phyloP scores from a whole-genome alignment of 2,113 vertebrate species.

The Nothoprocta perdicaria region DNA sequence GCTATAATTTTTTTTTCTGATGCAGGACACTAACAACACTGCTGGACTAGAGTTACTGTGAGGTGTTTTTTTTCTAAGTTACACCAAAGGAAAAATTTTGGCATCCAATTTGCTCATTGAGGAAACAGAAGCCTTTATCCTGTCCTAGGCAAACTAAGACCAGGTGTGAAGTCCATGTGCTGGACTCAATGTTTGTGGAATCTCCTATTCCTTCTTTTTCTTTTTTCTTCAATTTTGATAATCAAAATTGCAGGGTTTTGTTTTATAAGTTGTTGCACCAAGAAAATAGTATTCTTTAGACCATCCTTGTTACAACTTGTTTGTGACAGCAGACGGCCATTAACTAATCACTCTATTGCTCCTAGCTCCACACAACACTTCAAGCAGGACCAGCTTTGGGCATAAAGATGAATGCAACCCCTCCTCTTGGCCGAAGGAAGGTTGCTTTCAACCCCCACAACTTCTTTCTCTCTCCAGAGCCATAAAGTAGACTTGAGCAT shows the following conservation, averaged over 20 bases:
- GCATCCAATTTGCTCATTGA: constrained; percentile 33
- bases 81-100: constrained; percentile 57
- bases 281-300: constrained; percentile 56
- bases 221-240: constrained; percentile 49
- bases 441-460: background rate
- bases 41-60: constrained; percentile 64
- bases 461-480: background rate
- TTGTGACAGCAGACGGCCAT: background rate
- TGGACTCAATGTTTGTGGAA: constrained; percentile 48
- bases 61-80: constrained; percentile 6
- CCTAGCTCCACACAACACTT: background rate
- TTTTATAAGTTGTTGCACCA: constrained; percentile 59
- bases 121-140: constrained; percentile 45
- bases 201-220: constrained; percentile 15
- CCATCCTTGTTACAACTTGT: constrained; percentile 57
- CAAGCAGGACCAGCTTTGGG: background rate
- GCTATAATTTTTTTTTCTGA: constrained; percentile 62
- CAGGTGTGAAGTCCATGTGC: constrained; percentile 16
- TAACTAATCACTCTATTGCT: background rate
- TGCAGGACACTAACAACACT: constrained; percentile 74
- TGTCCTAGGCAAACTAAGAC: constrained; percentile 15
- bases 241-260: constrained; percentile 40
- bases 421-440: background rate
- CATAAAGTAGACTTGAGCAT: background rate
- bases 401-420: background rate